Base-by-base conservation (phyloP, 1,140 invertebrate genomes). In the Metaphire vulgaris region DNA sequence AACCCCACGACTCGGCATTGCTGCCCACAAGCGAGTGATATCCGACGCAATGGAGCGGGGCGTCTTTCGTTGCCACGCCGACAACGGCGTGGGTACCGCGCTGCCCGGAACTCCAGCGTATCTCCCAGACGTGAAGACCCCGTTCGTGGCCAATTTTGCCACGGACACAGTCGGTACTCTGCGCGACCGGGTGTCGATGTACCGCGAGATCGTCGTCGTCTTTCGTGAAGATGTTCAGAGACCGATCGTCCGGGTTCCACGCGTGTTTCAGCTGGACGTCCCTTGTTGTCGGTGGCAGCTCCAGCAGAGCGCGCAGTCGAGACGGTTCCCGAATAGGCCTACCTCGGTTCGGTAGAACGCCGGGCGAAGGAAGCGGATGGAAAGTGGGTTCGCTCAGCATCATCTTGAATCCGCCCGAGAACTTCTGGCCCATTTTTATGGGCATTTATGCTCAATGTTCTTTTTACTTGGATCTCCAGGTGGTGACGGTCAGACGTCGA, bases 141-240 rank as follows among this genome's bases (percentile, higher is more conserved):
- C 95, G 92, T 69, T 93, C 95, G 84, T 97, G 96, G 15, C 96
- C 96, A 33, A 95, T 91, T 83, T 94, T 94, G 72, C 97, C 97
- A 79, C 97, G 90, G 85, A 99, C 98, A 85, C 96, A 98, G 88
- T 99, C 97, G 79, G 97, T 99, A 85, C 95, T 97, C 88, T 99
- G 97, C 78, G 97, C 97, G 31, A 99, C 97, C 31, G 97, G 97
- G 87, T 99, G 97, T 85, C 96, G 91, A 87, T 99, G 97, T 89
- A 99, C 97, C 82, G 97, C 99, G 82, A 98, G 88, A 86, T 94
- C 94, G 85, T 99, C 97, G 81, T 99, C 96, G 80, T 98, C 91
- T 89, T 99, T 99, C 77, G 99, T 97, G 88, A 98, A 99, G 88
- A 99, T 98, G 86, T 99, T 99, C 81, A 99, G 87, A 74, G 94